A percentile compares a stretch with the other conserved stretches of the same genome.
phyloP scores from a whole-genome alignment of 2,797 vertebrate genomes.

The Clarias fuscus region DNA sequence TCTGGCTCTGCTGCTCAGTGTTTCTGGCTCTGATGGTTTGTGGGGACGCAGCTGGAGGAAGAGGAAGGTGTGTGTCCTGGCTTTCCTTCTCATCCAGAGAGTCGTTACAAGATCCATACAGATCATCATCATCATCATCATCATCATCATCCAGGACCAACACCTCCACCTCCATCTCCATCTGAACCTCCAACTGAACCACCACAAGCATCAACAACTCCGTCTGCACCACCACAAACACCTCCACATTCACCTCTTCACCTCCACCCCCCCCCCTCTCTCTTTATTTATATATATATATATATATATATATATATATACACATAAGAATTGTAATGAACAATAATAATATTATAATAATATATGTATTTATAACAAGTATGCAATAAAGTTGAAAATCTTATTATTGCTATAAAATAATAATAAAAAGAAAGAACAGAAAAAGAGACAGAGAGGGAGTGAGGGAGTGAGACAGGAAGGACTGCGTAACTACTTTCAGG shows the following conservation, averaged over 20 bases:
- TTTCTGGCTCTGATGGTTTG: conserved; percentile 74
- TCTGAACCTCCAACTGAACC: not conserved
- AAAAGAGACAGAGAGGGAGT: not conserved
- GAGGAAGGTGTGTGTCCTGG: conserved; percentile 66
- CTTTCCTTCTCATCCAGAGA: conserved; percentile 41
- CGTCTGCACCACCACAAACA: not conserved
- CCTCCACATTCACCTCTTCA: not conserved
- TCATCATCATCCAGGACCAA: not conserved
- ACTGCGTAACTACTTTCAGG: conserved; percentile 56
- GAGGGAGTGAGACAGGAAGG: conserved; percentile 19
- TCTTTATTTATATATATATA: too few relatives aligned
- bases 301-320: too few relatives aligned
- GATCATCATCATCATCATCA: too few relatives aligned
- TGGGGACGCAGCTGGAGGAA: conserved; percentile 65
- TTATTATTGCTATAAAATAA: not conserved
- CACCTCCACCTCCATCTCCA: not conserved
- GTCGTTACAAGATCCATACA: conserved; percentile 26
- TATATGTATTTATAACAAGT: too few relatives aligned
- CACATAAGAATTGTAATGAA: too few relatives aligned
- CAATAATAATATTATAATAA: too few relatives aligned
- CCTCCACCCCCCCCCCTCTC: not conserved
- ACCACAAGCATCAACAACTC: not conserved
- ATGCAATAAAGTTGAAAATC: not conserved
- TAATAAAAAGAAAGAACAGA: not conserved
- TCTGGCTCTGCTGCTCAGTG: conserved; percentile 66